Base-by-base conservation (phyloP, 2,113 vertebrate genomes). In the Embiotoca jacksoni region DNA sequence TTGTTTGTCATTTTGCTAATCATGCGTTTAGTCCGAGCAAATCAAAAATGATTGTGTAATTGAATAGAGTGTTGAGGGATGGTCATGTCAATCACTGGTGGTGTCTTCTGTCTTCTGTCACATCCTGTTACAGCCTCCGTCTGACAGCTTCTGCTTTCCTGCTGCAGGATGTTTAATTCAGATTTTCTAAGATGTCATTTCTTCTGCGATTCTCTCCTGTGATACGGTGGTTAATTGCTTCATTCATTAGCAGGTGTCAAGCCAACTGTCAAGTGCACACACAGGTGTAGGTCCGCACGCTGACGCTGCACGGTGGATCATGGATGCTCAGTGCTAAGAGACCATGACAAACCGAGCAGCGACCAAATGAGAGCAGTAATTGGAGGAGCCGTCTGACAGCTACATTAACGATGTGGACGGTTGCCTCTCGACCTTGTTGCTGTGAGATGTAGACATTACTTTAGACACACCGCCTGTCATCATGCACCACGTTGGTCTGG, bases 331-430 rank as follows among this genome's bases (percentile, higher is more conserved):
- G 41, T 52, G 44, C 41, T 93, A 88, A 93, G 88, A 87, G 78
- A 85, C 90, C 90, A 87, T 93, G 89, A 91, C 87, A 90, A 92
- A 91, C 74, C 82, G 88, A 90, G 88, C 75, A 78, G 65, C 80
- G 62, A 84, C 90, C 82, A 91, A 89, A 81, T 79, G 72, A 75
- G 78, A 70, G 74, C 72, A 65, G 59, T 92, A 88, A 93, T 90
- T 90, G 76, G 83, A 89, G 87, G 83, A 88, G 79, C 89, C 83
- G 65, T 88, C 77, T 91, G 88, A 93, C 88, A 89, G 87, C 86
- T 85, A 81, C 79, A 86, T 89, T 82, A 73, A 69, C 82, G 69
- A 81, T 78, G 75, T 60, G 61, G 88, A 71, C 65, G 49, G 57
- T 63, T 49, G 63, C 78, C 89, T 79, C 39, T 57, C 90, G 90